phyloP scores from a whole-genome alignment of 1,140 invertebrate species.

The Nautilus pompilius region DNA sequence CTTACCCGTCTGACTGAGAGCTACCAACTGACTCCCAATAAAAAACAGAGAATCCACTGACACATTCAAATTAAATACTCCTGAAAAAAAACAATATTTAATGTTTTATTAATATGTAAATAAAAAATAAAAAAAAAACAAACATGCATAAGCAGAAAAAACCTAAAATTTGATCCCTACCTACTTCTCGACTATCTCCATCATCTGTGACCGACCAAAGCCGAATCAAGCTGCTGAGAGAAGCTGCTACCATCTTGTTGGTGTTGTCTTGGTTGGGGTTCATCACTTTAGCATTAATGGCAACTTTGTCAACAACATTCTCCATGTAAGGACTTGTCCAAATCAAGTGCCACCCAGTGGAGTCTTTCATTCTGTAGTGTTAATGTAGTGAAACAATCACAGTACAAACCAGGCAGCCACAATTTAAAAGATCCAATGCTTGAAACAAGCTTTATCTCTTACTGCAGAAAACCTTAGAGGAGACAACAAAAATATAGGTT shows the following conservation, averaged over 20 bases:
- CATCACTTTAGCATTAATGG: conserved; percentile 90
- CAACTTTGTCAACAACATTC: conserved; percentile 83
- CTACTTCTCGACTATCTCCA: conserved; percentile 73
- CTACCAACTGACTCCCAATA: conserved; percentile 94
- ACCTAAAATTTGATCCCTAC: conserved; percentile 51
- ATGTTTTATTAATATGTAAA: neutral
- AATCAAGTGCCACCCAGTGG: conserved; percentile 90
- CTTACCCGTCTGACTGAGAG: conserved; percentile 89
- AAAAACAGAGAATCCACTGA: conserved; percentile 94
- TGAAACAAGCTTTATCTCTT: neutral
- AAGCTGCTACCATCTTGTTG: conserved; percentile 86
- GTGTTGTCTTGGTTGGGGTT: conserved; percentile 55
- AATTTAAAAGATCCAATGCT: too few relatives aligned
- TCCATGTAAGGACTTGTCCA: conserved; percentile 93
- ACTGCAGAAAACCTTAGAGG: neutral
- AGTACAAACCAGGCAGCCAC: too few relatives aligned
- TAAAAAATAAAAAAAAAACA: conserved; percentile 1
- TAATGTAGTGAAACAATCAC: too few relatives aligned
- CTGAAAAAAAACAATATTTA: conserved; percentile 49
- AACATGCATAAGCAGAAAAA: neutral
- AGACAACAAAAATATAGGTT: neutral
- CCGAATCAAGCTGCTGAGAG: conserved; percentile 76
- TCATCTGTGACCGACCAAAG: conserved; percentile 87
- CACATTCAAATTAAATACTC: conserved; percentile 86
- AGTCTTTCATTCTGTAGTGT: conserved; percentile 80